Percentiles rank a stretch among this genome's conserved stretches.
Conservation (phyloP, 1,140 invertebrate species). For the Drepana arcuata region DNA sequence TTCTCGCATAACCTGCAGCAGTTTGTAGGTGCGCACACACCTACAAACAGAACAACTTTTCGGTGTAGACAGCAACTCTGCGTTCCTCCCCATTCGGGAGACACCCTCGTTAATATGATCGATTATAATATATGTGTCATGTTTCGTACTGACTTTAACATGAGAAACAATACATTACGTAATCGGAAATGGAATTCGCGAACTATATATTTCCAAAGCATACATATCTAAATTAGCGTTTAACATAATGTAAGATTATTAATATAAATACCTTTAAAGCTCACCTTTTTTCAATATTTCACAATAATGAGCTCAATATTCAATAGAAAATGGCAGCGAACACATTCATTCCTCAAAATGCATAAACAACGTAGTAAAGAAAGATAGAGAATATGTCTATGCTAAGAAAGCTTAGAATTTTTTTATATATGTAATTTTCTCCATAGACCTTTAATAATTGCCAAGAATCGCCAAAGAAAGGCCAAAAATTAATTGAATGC, state of each 20-base stretch:
- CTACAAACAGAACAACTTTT: slow-evolving; percentile 73
- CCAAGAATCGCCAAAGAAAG: too few species aligned
- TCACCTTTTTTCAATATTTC: slow-evolving; percentile 50
- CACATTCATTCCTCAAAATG: slow-evolving; percentile 42
- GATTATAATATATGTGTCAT: slow-evolving; percentile 35
- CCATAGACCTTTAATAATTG: too few species aligned
- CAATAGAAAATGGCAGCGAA: slow-evolving; percentile 63
- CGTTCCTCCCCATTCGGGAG: slow-evolving; percentile 38
- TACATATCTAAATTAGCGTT: too few species aligned
- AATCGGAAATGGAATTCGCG: slow-evolving; percentile 39
- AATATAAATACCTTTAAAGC: slow-evolving; percentile 41
- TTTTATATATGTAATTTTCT: too few species aligned
- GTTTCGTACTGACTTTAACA: slow-evolving; percentile 47
- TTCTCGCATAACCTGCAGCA: slow-evolving; percentile 69
- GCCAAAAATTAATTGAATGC: too few species aligned
- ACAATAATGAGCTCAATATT: slow-evolving; percentile 31
- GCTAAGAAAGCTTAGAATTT: too few species aligned
- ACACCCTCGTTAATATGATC: slow-evolving; percentile 36
- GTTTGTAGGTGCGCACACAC: slow-evolving; percentile 72
- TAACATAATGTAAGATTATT: too few species aligned
- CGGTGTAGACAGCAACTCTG: slow-evolving; percentile 70
- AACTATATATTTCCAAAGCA: slow-evolving; percentile 28
- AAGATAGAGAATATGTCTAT: too few species aligned
- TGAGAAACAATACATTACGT: slow-evolving; percentile 66
- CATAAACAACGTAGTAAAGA: slow-evolving; percentile 44